Evolutionary conservation across 1,140 invertebrate genomes (phyloP).

Genomic region (Drosophila biarmipes): DNA sequence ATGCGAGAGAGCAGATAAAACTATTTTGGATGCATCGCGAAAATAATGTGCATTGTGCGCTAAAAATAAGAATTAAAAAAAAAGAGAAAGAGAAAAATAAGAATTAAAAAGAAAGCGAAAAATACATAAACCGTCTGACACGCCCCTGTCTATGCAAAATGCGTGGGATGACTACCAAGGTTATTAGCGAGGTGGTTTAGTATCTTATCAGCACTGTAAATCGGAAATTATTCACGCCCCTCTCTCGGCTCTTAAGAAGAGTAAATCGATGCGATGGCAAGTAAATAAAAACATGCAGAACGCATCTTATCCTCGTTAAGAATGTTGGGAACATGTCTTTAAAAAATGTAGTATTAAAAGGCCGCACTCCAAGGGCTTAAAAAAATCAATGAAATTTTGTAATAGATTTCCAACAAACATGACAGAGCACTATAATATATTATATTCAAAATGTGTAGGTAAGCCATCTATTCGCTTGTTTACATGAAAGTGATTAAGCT

Average conservation of each 20-base stretch:
- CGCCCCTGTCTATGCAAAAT: slow-evolving; percentile 14
- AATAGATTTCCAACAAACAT: too few species aligned
- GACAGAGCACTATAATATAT: too few species aligned
- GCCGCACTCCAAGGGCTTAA: too few species aligned
- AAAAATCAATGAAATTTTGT: too few species aligned
- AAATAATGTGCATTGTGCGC: slow-evolving; percentile 15
- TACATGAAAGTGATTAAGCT: slow-evolving; percentile 7
- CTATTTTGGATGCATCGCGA: slow-evolving; percentile 42
- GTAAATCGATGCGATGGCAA: slow-evolving; percentile 61
- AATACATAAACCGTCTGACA: slow-evolving; percentile 18
- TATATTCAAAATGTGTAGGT: too few species aligned
- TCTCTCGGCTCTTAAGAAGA: slow-evolving; percentile 46
- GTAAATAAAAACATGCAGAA: slow-evolving; percentile 6
- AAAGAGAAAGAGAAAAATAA: slow-evolving; percentile 26
- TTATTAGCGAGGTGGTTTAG: slow-evolving; percentile 31
- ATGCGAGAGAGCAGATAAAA: slow-evolving; percentile 14
- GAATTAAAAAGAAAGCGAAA: slow-evolving; percentile 34
- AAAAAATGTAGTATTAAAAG: not conserved
- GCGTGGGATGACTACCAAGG: slow-evolving; percentile 29
- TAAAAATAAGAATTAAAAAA: slow-evolving; percentile 63
- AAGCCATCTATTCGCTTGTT: not conserved
- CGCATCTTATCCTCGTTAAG: not conserved
- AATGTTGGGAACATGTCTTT: not conserved
- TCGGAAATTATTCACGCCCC: slow-evolving; percentile 45
- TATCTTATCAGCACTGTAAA: slow-evolving; percentile 57